Evolutionary conservation across 1,140 invertebrate genomes (phyloP), one percentile per base, ranked within the genome.

Genomic region (Zaprionus vittiger): DNA sequence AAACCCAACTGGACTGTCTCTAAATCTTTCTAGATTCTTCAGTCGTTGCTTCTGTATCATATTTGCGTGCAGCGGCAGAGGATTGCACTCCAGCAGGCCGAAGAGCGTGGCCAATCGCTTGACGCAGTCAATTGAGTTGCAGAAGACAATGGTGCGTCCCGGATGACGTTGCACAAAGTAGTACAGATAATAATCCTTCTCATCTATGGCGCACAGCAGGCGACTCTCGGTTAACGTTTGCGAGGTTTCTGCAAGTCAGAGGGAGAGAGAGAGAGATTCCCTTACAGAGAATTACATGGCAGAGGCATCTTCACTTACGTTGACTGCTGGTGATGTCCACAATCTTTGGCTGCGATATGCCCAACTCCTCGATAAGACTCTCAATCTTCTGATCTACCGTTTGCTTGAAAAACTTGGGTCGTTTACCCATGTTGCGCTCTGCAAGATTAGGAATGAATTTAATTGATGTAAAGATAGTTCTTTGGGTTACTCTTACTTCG

Each of bases 121-220:
- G 0, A 99, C 97, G 93, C 98, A 98, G 65, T 98, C 97, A 70
- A 99, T 99, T 62, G 98, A 99, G 93, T 99, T 99, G 83, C 97
- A 98, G 94, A 99, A 99, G n/a, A 99, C 96, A 34, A 99, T 95
- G 4, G 98, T 99, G 68, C 98, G 93, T 0, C 98, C 99, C 1
- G 95, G 95, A 93, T 99, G 96, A 57, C 95, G 94, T 76, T 96
- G 95, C 15, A 99, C 90, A 79, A 99, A 97, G 90, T 99, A 99
- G 93, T 99, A 99, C 1, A 99, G 93, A 93, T 99, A 98, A 54
- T 96, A 95, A 93, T 99, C 99, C 94, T 98, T 98, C 66, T 98
- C 95, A 38, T 97, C 95, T 28, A 97, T 93, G 0, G 95, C 94
- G 87, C 96, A 97, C 1, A 94, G 94, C 64, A 99, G 97, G 70